phyloP scores from a whole-genome alignment of 2,797 vertebrate genomes.

The Sandelia bainsii region DNA sequence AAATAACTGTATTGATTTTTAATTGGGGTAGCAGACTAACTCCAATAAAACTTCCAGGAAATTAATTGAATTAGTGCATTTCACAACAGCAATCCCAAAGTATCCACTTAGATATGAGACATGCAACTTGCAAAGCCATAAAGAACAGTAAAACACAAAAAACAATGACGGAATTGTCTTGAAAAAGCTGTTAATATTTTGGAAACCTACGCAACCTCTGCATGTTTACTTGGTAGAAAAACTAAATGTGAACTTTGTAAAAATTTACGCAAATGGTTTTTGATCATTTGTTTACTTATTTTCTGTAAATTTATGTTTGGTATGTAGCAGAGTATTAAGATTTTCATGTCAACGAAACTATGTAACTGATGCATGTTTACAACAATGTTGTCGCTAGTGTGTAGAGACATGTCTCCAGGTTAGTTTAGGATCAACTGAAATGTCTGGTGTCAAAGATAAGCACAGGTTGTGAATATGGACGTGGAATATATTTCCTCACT shows the following conservation, averaged over 20 bases:
- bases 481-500: too few relatives aligned
- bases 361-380: too few relatives aligned
- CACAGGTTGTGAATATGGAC: too few relatives aligned
- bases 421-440: too few relatives aligned
- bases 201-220: not conserved
- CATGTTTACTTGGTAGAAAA: not conserved
- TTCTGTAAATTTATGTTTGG: too few relatives aligned
- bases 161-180: not conserved
- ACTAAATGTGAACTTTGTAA: not conserved
- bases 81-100: constrained; percentile 28
- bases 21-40: constrained; percentile 64
- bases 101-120: constrained; percentile 21
- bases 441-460: too few relatives aligned
- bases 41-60: constrained; percentile 60
- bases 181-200: constrained; percentile 8
- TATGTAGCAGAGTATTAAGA: too few relatives aligned
- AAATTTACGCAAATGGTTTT: too few relatives aligned
- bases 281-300: too few relatives aligned
- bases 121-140: constrained; percentile 4
- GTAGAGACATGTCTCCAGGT: too few relatives aligned
- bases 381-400: too few relatives aligned
- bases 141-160: not conserved
- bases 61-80: constrained; percentile 31
- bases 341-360: too few relatives aligned
- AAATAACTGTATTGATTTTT: constrained; percentile 77